Evolutionary conservation across 92 coral and sea anemone species (phyloP), one percentile per base, ranked within the genome.

Genomic region (Umimayanthus chanpuru): DNA sequence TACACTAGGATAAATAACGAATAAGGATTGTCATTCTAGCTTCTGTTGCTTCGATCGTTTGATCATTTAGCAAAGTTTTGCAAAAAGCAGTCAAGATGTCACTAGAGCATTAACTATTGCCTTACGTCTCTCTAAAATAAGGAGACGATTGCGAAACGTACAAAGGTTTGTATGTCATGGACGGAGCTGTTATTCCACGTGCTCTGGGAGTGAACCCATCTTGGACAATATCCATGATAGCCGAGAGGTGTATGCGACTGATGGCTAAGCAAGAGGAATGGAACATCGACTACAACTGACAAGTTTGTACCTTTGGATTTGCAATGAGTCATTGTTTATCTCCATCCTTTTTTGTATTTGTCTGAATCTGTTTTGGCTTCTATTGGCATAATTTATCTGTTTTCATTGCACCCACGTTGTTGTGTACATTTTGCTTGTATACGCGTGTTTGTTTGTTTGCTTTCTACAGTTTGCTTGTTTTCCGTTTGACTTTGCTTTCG

Each of bases 121-220:
- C 11, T 53, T 15, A 16, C 50, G 10, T 43, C 23, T 30, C 6
- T 70, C 32, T 10, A 76, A 6, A 26, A 49, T 28, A 78, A 91
- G 93, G 89, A 36, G 89, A 91, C 39, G 71, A 88, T 9, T 74
- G n/a, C 20, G 47, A 79, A 9, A 88, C 89, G 20, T 53, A 82
- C 20, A 85, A 88, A 77, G 93, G 93, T 47, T 85, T 91, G 11
- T 88, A 91, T 55, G 93, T 91, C 32, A 81, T 91, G 50, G 93
- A 91, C 84, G 93, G 93, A 28, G 91, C 93, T 28, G 79, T 91
- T 82, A 79, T 91, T 53, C 91, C 93, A 1, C 78, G 76, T 14
- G 91, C 93, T 50, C 89, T 91, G 40, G 93, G 93, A n/a, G 89
- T 91, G 43, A 91, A 91, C 67, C 93, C 93, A 10, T 81, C 93